Conservation (phyloP, 2,888 invertebrate species). For the Eulithis prunata region DNA sequence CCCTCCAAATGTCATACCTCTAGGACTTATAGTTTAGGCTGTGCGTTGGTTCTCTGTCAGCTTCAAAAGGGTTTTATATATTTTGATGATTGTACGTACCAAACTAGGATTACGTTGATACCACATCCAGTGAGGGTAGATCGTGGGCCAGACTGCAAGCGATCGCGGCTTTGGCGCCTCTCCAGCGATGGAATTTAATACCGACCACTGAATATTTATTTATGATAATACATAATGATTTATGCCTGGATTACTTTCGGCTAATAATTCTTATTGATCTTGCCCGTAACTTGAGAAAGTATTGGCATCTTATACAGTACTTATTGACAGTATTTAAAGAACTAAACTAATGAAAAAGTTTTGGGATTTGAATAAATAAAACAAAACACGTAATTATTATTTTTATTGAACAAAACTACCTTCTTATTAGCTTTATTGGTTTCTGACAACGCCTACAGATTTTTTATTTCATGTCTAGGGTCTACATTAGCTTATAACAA, state of each 20-base stretch:
- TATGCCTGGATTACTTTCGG: conserved; percentile 70
- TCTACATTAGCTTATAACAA: no score
- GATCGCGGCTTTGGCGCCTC: conserved; percentile 64
- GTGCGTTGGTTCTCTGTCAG: no score
- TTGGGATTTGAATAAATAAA: neutral
- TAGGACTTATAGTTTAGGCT: no score
- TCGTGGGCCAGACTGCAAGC: conserved; percentile 42
- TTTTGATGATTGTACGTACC: no score
- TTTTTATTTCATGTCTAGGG: no score
- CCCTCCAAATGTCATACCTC: no score
- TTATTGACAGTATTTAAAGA: neutral
- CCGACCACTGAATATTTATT: conserved; percentile 79
- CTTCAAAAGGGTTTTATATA: no score
- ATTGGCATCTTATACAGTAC: neutral
- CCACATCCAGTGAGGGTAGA: conserved; percentile 35
- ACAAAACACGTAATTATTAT: no score
- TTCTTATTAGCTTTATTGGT: no score
- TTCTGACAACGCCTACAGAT: no score
- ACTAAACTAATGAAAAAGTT: neutral
- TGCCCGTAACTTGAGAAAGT: conserved; percentile 15
- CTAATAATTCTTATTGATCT: conserved; percentile 65
- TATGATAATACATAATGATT: conserved; percentile 81
- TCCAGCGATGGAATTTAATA: conserved; percentile 79
- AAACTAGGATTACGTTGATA: no score
- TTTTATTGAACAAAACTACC: no score